These are phyloP conservation scores for Vanessa tameamea DNA, from an alignment of 1,140 invertebrate genomes.

Conservation along the genomic window DNA sequence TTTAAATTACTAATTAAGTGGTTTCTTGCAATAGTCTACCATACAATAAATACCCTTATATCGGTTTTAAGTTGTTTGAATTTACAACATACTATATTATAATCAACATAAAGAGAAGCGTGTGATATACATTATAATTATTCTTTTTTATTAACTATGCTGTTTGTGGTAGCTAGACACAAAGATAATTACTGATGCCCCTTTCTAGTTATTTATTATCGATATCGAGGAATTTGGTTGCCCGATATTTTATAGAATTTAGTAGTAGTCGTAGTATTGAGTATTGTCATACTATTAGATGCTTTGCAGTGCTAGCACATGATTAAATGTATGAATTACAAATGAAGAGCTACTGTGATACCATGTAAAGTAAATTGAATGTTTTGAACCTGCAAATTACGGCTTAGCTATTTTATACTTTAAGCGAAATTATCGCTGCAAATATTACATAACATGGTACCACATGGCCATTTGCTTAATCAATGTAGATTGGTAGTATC, in stretches of 20 bases:
- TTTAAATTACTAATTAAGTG: conserved; percentile 64
- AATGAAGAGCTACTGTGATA: conserved; percentile 30
- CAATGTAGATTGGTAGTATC: conserved; percentile 63
- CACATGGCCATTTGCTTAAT: conserved; percentile 61
- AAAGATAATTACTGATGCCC: conserved; percentile 54
- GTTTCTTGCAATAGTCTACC: conserved; percentile 51
- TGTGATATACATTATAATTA: conserved; percentile 71
- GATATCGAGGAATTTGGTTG: conserved; percentile 65
- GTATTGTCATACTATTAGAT: conserved; percentile 69
- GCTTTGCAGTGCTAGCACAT: conserved; percentile 70
- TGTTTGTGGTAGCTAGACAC: conserved; percentile 73
- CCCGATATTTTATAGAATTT: conserved; percentile 67
- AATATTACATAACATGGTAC: conserved; percentile 46
- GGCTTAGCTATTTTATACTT: conserved; percentile 4
- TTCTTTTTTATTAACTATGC: conserved; percentile 58
- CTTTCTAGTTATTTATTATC: conserved; percentile 73
- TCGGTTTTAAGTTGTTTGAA: conserved; percentile 55
- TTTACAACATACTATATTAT: conserved; percentile 54
- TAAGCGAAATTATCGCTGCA: background rate
- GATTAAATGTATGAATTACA: conserved; percentile 45
- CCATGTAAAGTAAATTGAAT: conserved; percentile 24
- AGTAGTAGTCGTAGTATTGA: conserved; percentile 61
- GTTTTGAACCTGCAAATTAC: background rate
- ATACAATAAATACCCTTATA: conserved; percentile 53
- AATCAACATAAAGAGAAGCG: conserved; percentile 70